Evolutionary conservation across 2,888 invertebrate species (phyloP).

Genomic region (Cepaea hortensis): DNA sequence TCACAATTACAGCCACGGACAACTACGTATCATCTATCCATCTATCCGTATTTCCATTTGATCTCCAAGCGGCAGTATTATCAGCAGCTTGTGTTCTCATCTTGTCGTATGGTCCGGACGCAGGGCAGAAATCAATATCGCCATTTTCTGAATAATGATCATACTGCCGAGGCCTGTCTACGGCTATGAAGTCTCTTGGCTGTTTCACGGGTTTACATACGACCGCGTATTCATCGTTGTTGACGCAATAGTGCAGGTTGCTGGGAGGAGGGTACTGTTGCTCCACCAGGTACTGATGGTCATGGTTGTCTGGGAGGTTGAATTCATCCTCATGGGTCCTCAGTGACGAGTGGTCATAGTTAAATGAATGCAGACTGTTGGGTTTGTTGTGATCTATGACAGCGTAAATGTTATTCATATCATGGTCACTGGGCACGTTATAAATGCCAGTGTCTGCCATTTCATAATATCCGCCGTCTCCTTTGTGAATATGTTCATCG

Average conservation of each 20-base stretch:
- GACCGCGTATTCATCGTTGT: constrained; percentile 57
- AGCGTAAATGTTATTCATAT: constrained; percentile 50
- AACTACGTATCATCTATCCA: constrained; percentile 33
- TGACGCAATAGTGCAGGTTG: constrained; percentile 52
- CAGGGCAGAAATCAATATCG: constrained; percentile 49
- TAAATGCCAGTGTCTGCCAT: constrained; percentile 2
- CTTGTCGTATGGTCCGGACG: constrained; percentile 55
- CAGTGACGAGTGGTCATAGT: neutral
- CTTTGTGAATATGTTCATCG: neutral
- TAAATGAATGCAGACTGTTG: neutral
- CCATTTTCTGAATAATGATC: neutral
- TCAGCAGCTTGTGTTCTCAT: constrained; percentile 38
- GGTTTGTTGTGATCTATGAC: constrained; percentile 22
- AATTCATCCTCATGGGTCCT: neutral
- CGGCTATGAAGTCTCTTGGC: neutral
- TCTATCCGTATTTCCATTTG: constrained; percentile 4
- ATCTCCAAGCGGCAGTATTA: neutral
- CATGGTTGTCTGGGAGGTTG: constrained; percentile 45
- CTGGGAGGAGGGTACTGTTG: constrained; percentile 27
- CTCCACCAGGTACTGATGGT: constrained; percentile 46
- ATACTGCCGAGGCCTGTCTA: neutral
- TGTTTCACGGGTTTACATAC: constrained; percentile 56
- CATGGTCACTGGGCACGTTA: constrained; percentile 25
- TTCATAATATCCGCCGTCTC: constrained; percentile 22
- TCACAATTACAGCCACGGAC: neutral